phyloP scores from a whole-genome alignment of 2,113 vertebrate genomes.

The human region GRCh38 chr7:124208501-124209000 shows the following conservation, averaged over 20 bases:
- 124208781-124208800: not conserved
- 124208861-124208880: not conserved
- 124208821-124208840: not conserved
- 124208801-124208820: not conserved
- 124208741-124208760: not conserved
- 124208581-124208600: not conserved
- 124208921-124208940: not conserved
- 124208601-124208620: not conserved
- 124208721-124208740: conserved; percentile 8
- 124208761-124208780: not conserved
- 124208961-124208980: not conserved
- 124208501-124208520: conserved; percentile 33
- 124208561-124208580: not conserved
- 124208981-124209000: not conserved
- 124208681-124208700: not conserved
- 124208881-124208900: not conserved
- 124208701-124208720: conserved; percentile 16
- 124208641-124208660: not conserved
- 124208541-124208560: conserved; percentile 15
- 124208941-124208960: not conserved
- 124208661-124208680: not conserved
- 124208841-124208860: not conserved
- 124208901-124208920: not conserved
- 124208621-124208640: not conserved
- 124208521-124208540: not conserved